Base-by-base conservation (phyloP, 2,888 invertebrate genomes). In the Eilema caniola region DNA sequence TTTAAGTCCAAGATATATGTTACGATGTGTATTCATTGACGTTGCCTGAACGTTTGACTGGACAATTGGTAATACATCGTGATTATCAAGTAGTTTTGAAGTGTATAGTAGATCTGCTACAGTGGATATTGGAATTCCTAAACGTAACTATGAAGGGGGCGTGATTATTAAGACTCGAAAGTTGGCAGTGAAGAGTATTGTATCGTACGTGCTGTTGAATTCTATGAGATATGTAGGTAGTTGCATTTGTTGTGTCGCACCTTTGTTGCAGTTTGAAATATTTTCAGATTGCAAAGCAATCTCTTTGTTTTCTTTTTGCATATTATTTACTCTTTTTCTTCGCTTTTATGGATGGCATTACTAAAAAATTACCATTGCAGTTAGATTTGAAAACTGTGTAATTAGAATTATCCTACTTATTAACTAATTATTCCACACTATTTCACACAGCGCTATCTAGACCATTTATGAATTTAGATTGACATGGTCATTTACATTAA, bases 111-210 rank as follows among this genome's bases (percentile, higher is more conserved):
- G n/a, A 53, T n/a, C n/a, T 53, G 20, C 47, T 20, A 62, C 41
- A 62, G 25, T 10, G 1, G 16, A 62, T 62, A 62, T 62, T 62
- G 62, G 62, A 62, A 62, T 62, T 62, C 25, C 62, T 20, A 62
- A 41, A 41, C 11, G 62, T 41, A 62, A 41, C 41, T 62, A 53
- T 62, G 41, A 25, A 20, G 62, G 5, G 7, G 23, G 24, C 37
- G 62, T 41, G 24, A 24, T 62, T 62, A 62, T 24, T 16, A 37
- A 14, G 37, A 33, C 62, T 24, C 23, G 37, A 24, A 37, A 62
- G 41, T 41, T 41, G 8, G 47, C 20, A 7, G 7, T 53, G 53
- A 25, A 24, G 41, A 25, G 25, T 62, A 62, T 62, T 41, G 25
- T 41, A 11, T 41, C 24, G 25, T 25, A 37, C 24, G 10, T n/a